Percentiles rank a stretch among this genome's conserved stretches.
Evolutionary conservation across 2,888 invertebrate species (phyloP).

Genomic region (Eupithecia subfuscata): DNA sequence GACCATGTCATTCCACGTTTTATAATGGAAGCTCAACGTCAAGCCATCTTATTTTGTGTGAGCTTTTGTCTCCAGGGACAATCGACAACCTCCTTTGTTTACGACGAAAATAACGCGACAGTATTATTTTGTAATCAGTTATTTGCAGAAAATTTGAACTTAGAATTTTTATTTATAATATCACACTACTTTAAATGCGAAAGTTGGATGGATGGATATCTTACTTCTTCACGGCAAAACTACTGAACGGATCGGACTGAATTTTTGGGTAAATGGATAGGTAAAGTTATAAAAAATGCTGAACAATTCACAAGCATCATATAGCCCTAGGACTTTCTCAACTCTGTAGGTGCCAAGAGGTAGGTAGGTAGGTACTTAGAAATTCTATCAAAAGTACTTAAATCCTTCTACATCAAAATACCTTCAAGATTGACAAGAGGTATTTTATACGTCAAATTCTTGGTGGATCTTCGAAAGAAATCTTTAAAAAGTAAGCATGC

Average conservation of each 20-base stretch:
- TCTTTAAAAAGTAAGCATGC: constrained; percentile 27
- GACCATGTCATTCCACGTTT: constrained; percentile 12
- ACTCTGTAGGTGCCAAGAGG: background rate
- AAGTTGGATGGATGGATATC: no score
- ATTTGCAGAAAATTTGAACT: no score
- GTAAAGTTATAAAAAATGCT: no score
- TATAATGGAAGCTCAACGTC: constrained; percentile 23
- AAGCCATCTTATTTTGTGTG: constrained; percentile 13
- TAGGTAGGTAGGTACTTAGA: no score
- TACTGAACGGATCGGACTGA: no score
- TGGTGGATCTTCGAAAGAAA: constrained; percentile 14
- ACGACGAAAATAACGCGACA: background rate
- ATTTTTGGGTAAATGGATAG: no score
- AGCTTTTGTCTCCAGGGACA: constrained; percentile 14
- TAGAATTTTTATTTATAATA: no score
- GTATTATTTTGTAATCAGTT: background rate
- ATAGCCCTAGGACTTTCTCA: background rate
- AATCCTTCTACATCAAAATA: background rate
- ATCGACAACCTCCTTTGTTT: background rate
- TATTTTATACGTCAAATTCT: constrained; percentile 11
- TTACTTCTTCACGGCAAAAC: no score
- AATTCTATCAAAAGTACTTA: background rate
- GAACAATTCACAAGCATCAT: no score
- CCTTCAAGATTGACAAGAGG: background rate
- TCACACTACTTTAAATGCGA: no score